Conservation (phyloP, 2,888 invertebrate species). For the Cepaea hortensis region DNA sequence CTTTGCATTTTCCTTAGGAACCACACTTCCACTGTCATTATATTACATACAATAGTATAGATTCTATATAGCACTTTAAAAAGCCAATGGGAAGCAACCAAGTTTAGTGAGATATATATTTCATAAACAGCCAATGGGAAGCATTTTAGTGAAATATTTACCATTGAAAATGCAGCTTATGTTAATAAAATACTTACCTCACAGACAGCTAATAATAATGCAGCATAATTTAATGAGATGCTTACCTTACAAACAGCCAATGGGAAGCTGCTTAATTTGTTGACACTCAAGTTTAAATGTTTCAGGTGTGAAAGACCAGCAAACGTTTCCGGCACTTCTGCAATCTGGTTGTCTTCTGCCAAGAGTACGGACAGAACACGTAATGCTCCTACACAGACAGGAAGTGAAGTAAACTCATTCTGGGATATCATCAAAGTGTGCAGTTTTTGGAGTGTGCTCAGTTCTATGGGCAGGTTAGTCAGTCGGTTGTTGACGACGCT, state of each 20-base stretch:
- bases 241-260: constrained; percentile 38
- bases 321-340: constrained; percentile 66
- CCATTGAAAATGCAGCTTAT: background rate
- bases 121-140: too few relatives aligned
- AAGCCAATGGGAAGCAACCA: too few relatives aligned
- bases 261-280: constrained; percentile 67
- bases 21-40: too few relatives aligned
- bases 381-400: constrained; percentile 64
- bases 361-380: constrained; percentile 58
- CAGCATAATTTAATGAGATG: background rate
- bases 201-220: background rate
- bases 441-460: constrained; percentile 67
- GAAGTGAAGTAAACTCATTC: constrained; percentile 62
- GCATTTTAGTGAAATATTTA: background rate
- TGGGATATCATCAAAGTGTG: constrained; percentile 66
- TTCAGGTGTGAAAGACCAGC: constrained; percentile 63
- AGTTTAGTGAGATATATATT: too few relatives aligned
- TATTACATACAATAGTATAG: too few relatives aligned
- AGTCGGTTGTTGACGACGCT: constrained; percentile 69
- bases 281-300: constrained; percentile 66
- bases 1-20: too few relatives aligned
- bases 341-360: constrained; percentile 47
- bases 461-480: constrained; percentile 68
- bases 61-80: too few relatives aligned
- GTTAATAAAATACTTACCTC: background rate